Evolutionary conservation across 1,140 invertebrate genomes (phyloP).

Genomic region (Homalodisca vitripennis): DNA sequence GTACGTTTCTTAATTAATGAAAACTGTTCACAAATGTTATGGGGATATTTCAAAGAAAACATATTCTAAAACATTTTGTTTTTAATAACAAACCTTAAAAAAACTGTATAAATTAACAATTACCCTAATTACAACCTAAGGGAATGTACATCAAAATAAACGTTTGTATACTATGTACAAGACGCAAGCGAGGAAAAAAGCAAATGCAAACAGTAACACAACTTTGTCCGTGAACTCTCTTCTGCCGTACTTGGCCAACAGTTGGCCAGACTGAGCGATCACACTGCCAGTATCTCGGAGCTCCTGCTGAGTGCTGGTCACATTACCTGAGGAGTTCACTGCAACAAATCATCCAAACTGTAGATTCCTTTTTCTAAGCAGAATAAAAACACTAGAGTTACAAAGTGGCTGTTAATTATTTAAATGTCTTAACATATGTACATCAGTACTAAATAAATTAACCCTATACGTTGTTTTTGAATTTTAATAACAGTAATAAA

Average conservation of each 20-base stretch:
- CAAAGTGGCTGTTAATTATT: too few species aligned
- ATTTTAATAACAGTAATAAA: too few species aligned
- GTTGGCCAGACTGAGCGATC: slow-evolving; percentile 84
- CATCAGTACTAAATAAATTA: too few species aligned
- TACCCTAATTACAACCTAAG: neutral
- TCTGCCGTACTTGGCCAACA: slow-evolving; percentile 91
- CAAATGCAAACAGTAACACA: slow-evolving; percentile 84
- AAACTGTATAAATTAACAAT: neutral
- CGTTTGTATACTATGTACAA: slow-evolving; percentile 90
- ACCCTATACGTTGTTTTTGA: too few species aligned
- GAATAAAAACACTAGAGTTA: too few species aligned
- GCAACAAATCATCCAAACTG: too few species aligned
- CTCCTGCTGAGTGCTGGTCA: slow-evolving; percentile 77
- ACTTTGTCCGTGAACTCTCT: slow-evolving; percentile 94
- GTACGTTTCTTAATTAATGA: too few species aligned
- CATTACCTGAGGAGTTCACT: slow-evolving; percentile 51
- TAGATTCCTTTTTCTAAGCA: too few species aligned
- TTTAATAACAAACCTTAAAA: neutral
- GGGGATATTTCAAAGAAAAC: too few species aligned
- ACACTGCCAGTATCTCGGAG: slow-evolving; percentile 80
- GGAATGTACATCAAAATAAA: slow-evolving; percentile 61
- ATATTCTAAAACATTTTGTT: too few species aligned
- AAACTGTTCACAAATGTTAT: too few species aligned
- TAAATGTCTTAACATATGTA: too few species aligned
- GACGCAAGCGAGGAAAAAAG: slow-evolving; percentile 89